Percentiles rank a stretch among this genome's conserved stretches.
Evolutionary conservation across 2,888 invertebrate species (phyloP).

Genomic region (Calliphora vomitoria): DNA sequence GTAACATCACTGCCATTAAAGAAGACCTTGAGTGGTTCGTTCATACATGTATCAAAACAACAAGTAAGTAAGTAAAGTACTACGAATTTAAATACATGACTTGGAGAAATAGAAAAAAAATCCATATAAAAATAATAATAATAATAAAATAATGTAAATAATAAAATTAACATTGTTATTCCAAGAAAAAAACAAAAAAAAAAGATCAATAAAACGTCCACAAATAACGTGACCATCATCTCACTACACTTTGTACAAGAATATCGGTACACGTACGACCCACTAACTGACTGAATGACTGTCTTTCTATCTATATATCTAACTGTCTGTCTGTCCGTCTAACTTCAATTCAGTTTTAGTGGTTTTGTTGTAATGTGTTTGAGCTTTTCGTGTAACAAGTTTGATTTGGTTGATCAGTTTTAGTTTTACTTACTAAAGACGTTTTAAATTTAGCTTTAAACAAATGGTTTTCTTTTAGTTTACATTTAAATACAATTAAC

Average conservation of each 20-base stretch:
- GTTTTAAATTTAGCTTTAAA: conserved; percentile 44
- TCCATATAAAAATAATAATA: conserved; percentile 42
- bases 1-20: conserved; percentile 60
- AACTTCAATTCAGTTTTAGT: conserved; percentile 18
- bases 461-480: conserved; percentile 34
- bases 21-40: conserved; percentile 54
- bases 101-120: conserved; percentile 33
- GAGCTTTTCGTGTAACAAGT: conserved; percentile 40
- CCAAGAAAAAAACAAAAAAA: conserved; percentile 33
- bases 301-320: neutral
- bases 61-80: neutral
- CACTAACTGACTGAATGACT: neutral
- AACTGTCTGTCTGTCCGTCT: neutral
- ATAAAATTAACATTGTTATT: conserved; percentile 58
- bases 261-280: conserved; percentile 14
- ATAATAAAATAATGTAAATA: conserved; percentile 43
- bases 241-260: neutral
- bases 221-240: conserved; percentile 65
- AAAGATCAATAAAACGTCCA: conserved; percentile 38
- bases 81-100: conserved; percentile 28
- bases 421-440: conserved; percentile 24
- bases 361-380: conserved; percentile 27
- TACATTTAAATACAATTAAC: conserved; percentile 56
- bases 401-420: conserved; percentile 62
- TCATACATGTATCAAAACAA: conserved; percentile 26